phyloP scores from a whole-genome alignment of 2,888 invertebrate species.

The Pecten maximus region DNA sequence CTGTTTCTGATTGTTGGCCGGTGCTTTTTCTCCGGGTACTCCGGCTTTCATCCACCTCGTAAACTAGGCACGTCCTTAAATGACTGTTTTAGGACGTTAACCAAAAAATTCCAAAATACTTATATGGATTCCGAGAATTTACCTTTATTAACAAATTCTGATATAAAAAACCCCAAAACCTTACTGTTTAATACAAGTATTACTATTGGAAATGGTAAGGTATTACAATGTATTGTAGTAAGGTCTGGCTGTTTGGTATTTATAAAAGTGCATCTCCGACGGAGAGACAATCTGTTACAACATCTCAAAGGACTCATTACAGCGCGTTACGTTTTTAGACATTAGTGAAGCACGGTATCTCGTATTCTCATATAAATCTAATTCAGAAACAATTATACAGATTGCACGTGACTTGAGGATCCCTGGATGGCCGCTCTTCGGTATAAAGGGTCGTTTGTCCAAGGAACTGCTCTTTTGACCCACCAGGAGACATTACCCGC shows the following conservation, averaged over 20 bases:
- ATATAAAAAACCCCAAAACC: too few relatives aligned
- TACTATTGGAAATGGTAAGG: too few relatives aligned
- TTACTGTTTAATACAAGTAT: too few relatives aligned
- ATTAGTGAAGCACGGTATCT: background rate
- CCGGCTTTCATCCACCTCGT: too few relatives aligned
- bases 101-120: too few relatives aligned
- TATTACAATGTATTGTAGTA: too few relatives aligned
- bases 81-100: too few relatives aligned
- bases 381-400: slow-evolving; percentile 16
- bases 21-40: too few relatives aligned
- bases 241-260: background rate
- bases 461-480: background rate
- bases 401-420: background rate
- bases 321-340: background rate
- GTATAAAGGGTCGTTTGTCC: background rate
- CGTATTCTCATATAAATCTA: background rate
- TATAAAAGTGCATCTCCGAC: background rate
- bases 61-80: too few relatives aligned
- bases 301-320: background rate
- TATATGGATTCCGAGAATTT: too few relatives aligned
- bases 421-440: background rate
- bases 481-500: background rate
- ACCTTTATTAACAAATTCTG: too few relatives aligned
- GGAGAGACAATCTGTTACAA: background rate
- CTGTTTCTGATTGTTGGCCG: too few relatives aligned